Conservation (phyloP, 2,797 vertebrate species). For the Cossypha heuglini region DNA sequence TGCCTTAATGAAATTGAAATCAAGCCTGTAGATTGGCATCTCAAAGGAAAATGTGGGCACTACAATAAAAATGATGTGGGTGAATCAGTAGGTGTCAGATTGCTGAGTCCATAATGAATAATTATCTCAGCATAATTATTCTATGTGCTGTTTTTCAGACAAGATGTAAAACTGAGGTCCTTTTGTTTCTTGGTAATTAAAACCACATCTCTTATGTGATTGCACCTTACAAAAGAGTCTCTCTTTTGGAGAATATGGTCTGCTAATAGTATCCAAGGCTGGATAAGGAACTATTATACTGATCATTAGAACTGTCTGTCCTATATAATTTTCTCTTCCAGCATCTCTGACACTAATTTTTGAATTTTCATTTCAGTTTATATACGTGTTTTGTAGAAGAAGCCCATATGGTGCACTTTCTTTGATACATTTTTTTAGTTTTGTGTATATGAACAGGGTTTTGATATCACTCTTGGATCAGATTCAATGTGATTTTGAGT, state of each 20-base stretch:
- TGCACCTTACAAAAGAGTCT: neutral
- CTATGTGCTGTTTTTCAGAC: constrained; percentile 4
- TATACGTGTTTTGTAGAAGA: neutral
- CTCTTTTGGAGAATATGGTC: neutral
- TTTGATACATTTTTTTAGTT: neutral
- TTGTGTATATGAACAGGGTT: neutral
- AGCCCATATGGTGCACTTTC: neutral
- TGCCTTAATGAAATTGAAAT: constrained; percentile 19
- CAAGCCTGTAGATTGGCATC: constrained; percentile 23
- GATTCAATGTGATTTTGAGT: neutral
- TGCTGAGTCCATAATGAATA: constrained; percentile 49
- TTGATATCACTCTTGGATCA: neutral
- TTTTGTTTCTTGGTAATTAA: constrained; percentile 35
- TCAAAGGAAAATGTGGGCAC: constrained; percentile 50
- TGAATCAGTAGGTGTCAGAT: constrained; percentile 53
- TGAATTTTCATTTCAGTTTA: neutral
- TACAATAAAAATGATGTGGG: constrained; percentile 39
- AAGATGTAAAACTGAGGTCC: constrained; percentile 26
- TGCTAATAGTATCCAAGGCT: neutral
- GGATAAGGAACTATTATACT: neutral
- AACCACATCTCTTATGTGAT: neutral
- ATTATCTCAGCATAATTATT: constrained; percentile 39
- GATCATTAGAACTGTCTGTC: neutral
- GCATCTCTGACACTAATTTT: neutral
- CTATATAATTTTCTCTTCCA: neutral